Evolutionary conservation across 2,113 vertebrate species (phyloP).

Genomic region (Mola mola): DNA sequence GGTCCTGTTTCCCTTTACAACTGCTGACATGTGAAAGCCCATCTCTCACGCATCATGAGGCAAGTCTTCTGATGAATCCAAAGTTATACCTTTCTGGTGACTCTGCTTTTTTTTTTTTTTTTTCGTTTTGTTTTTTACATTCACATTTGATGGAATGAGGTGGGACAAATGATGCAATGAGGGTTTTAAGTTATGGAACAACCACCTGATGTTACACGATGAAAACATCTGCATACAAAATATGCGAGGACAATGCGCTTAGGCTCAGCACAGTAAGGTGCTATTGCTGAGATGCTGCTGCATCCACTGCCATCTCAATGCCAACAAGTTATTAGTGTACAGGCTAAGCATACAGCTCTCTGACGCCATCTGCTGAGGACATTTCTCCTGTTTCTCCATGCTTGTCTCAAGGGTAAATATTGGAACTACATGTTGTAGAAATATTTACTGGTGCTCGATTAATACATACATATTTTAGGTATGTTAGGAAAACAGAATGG

Average conservation of each 20-base stretch:
- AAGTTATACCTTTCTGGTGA: constrained; percentile 49
- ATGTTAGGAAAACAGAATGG: too few species aligned
- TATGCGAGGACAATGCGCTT: too few species aligned
- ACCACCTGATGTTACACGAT: neutral
- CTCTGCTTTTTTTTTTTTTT: constrained; percentile 12
- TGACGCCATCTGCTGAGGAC: constrained; percentile 4
- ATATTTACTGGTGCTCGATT: too few species aligned
- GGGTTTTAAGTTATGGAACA: neutral
- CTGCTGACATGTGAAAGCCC: constrained; percentile 68
- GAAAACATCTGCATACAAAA: neutral
- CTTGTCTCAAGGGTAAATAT: too few species aligned
- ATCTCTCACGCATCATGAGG: constrained; percentile 1
- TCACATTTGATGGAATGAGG: neutral
- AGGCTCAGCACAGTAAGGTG: neutral
- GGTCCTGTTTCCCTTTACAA: constrained; percentile 72
- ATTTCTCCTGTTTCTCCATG: too few species aligned
- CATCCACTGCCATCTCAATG: constrained; percentile 3
- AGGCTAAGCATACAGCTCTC: neutral
- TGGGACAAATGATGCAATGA: neutral
- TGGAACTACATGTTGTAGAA: too few species aligned
- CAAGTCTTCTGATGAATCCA: constrained; percentile 43
- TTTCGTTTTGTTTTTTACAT: too few species aligned
- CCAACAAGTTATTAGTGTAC: too few species aligned
- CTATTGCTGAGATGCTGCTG: neutral
- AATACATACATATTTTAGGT: too few species aligned